Evolutionary conservation across 2,888 invertebrate genomes (phyloP).

Genomic region (Drosophila vallismaia): DNA sequence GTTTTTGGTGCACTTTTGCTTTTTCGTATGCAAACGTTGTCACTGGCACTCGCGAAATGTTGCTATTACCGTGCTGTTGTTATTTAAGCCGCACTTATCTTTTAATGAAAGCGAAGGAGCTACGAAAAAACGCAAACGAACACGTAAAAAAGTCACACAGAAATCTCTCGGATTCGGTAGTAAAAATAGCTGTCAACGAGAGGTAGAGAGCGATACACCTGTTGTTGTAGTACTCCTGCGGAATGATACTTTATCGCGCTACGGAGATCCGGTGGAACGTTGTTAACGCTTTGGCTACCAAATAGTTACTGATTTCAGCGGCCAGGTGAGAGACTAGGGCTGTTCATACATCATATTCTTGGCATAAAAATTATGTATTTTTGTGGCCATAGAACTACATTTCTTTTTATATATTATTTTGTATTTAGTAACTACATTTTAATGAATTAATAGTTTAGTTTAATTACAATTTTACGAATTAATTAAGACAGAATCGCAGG

Average conservation of each 20-base stretch:
- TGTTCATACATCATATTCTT: too few species aligned
- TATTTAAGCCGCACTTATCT: slow-evolving; percentile 50
- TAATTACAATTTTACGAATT: too few species aligned
- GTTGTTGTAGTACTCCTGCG: slow-evolving; percentile 26
- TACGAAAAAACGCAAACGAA: slow-evolving; percentile 32
- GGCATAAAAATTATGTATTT: too few species aligned
- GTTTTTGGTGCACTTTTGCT: slow-evolving; percentile 25
- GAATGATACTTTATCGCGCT: slow-evolving; percentile 42
- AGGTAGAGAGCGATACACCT: slow-evolving; percentile 22
- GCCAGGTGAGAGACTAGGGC: slow-evolving; percentile 9
- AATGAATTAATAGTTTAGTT: too few species aligned
- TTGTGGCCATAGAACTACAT: too few species aligned
- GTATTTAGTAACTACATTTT: too few species aligned
- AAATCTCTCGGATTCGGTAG: slow-evolving; percentile 21
- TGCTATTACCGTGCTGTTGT: slow-evolving; percentile 45
- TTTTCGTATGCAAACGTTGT: slow-evolving; percentile 36
- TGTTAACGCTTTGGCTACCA: slow-evolving; percentile 76
- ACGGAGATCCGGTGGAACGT: slow-evolving; percentile 48
- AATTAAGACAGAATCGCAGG: too few species aligned
- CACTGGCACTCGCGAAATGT: slow-evolving; percentile 32
- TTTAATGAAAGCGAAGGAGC: slow-evolving; percentile 42
- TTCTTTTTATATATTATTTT: too few species aligned
- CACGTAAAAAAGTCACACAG: slow-evolving; percentile 32
- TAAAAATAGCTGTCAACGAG: slow-evolving; percentile 34
- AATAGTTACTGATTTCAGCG: slow-evolving; percentile 34